Conservation (phyloP, 2,797 vertebrate genomes). For the Typhlichthys subterraneus region DNA sequence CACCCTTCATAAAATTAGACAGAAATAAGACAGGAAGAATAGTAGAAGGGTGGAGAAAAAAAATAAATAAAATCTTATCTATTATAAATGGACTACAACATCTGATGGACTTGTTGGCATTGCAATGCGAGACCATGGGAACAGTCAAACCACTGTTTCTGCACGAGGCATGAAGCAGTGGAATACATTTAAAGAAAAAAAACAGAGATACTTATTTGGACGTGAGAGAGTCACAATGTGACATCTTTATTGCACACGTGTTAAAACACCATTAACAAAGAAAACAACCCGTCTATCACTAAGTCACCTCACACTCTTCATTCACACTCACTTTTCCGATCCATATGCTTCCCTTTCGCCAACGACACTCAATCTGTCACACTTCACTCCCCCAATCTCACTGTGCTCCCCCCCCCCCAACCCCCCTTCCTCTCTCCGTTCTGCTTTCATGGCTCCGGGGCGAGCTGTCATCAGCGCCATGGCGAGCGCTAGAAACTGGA, state of each 20-base stretch:
- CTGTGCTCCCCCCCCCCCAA: conserved; percentile 31
- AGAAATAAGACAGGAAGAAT: conserved; percentile 28
- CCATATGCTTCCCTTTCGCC: conserved; percentile 46
- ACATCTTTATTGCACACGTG: conserved; percentile 72
- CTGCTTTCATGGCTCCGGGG: conserved; percentile 53
- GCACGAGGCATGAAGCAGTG: conserved; percentile 36
- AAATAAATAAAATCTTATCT: conserved; percentile 17
- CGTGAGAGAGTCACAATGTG: conserved; percentile 54
- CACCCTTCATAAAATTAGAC: conserved; percentile 40
- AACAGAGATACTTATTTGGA: conserved; percentile 57
- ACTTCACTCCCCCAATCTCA: conserved; percentile 43
- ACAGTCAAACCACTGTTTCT: conserved; percentile 49
- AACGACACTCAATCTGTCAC: conserved; percentile 57
- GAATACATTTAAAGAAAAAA: conserved; percentile 21
- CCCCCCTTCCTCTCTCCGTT: conserved; percentile 35
- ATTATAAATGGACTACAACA: neutral
- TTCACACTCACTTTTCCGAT: conserved; percentile 39
- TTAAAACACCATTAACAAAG: conserved; percentile 23
- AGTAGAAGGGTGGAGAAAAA: conserved; percentile 11
- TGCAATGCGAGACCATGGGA: conserved; percentile 32
- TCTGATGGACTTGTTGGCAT: neutral
- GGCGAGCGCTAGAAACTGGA: conserved; percentile 54
- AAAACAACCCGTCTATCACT: conserved; percentile 58
- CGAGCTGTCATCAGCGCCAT: conserved; percentile 47
- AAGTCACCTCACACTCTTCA: conserved; percentile 18